Evolutionary conservation across 1,140 invertebrate species (phyloP).

Genomic region (Capitella teleta): DNA sequence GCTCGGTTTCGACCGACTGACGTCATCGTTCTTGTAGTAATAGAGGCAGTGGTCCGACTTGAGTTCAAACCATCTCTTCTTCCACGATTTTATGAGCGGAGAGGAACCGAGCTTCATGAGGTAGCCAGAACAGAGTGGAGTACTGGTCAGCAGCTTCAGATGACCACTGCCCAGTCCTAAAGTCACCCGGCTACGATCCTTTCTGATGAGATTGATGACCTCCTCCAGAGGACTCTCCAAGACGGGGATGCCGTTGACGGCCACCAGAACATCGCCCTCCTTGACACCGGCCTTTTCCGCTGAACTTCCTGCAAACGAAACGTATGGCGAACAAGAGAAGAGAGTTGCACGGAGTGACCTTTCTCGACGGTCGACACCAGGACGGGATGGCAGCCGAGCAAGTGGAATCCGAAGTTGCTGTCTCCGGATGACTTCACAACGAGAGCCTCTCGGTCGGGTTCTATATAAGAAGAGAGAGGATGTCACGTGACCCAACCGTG

Average conservation of each 20-base stretch:
- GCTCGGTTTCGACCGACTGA: conserved; percentile 18
- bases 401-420: conserved; percentile 88
- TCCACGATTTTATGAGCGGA: conserved; percentile 51
- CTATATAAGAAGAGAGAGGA: conserved; percentile 25
- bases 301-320: conserved; percentile 45
- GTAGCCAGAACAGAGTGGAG: conserved; percentile 18
- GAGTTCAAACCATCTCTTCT: conserved; percentile 77
- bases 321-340: neutral
- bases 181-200: conserved; percentile 48
- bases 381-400: conserved; percentile 87
- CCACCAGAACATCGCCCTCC: conserved; percentile 86
- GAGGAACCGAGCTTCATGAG: conserved; percentile 29
- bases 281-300: conserved; percentile 80
- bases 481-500: too few species aligned
- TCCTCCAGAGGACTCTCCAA: conserved; percentile 85
- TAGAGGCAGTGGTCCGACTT: conserved; percentile 86
- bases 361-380: conserved; percentile 89
- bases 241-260: conserved; percentile 79
- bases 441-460: conserved; percentile 22
- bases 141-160: neutral
- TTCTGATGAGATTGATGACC: conserved; percentile 84
- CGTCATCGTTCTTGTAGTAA: conserved; percentile 77
- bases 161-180: neutral
- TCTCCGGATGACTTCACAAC: conserved; percentile 39
- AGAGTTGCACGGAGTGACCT: conserved; percentile 44